Evolutionary conservation across 2,888 invertebrate genomes (phyloP).

Genomic region (Macropis europaea): DNA sequence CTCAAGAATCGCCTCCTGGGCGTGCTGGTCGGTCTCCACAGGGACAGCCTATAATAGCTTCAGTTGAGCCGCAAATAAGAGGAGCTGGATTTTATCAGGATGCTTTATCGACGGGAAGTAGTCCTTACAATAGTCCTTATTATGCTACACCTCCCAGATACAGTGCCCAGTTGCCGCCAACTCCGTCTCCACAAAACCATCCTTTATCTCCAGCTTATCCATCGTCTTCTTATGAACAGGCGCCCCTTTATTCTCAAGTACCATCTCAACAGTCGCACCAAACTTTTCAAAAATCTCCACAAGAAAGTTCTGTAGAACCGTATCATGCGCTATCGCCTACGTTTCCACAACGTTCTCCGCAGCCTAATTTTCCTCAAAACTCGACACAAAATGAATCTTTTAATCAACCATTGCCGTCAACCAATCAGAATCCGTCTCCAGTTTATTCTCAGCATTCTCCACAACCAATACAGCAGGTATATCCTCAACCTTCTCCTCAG

Average conservation of each 20-base stretch:
- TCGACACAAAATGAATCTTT: slow-evolving; percentile 59
- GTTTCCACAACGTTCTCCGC: slow-evolving; percentile 66
- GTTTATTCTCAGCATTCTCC: slow-evolving; percentile 71
- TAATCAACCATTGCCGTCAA: slow-evolving; percentile 45
- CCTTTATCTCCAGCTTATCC: slow-evolving; percentile 83
- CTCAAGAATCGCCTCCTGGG: slow-evolving; percentile 85
- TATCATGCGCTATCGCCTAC: slow-evolving; percentile 68
- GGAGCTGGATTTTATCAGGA: slow-evolving; percentile 93
- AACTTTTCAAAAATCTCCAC: slow-evolving; percentile 71
- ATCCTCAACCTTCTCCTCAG: slow-evolving; percentile 77
- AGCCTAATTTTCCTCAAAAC: slow-evolving; percentile 65
- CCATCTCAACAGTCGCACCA: slow-evolving; percentile 67
- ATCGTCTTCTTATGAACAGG: slow-evolving; percentile 79
- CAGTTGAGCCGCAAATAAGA: slow-evolving; percentile 89
- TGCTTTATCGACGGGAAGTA: slow-evolving; percentile 90
- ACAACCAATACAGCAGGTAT: slow-evolving; percentile 66
- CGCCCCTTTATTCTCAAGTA: slow-evolving; percentile 73
- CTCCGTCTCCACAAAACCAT: slow-evolving; percentile 83
- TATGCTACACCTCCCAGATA: slow-evolving; percentile 82
- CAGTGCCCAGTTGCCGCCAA: slow-evolving; percentile 88
- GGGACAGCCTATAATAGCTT: slow-evolving; percentile 83
- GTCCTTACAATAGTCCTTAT: slow-evolving; percentile 87
- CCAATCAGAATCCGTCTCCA: slow-evolving; percentile 64
- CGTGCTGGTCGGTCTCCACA: slow-evolving; percentile 74
- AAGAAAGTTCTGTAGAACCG: slow-evolving; percentile 62